phyloP scores from a whole-genome alignment of 2,888 invertebrate species.

The Rhabditoides inermis region DNA sequence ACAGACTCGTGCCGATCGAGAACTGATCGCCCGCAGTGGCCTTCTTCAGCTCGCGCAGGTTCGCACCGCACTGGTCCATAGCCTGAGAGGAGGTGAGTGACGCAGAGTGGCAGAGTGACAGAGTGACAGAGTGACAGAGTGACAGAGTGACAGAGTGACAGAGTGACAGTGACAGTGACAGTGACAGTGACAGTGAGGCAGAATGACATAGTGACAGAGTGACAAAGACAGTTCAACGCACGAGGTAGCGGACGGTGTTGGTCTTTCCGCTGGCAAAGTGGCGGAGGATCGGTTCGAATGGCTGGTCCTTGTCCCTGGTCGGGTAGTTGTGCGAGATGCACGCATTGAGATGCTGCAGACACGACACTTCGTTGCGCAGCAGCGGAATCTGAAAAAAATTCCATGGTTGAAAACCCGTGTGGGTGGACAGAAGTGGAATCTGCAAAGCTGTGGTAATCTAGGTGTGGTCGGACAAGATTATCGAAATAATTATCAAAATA shows the following conservation, averaged over 20 bases:
- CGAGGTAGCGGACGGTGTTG: not conserved
- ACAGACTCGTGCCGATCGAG: slow-evolving; percentile 23
- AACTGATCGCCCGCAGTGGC: slow-evolving; percentile 18
- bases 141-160: not conserved
- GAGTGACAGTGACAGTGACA: not conserved
- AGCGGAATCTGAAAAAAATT: not conserved
- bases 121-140: no score
- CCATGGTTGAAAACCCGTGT: no score
- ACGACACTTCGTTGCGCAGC: not conserved
- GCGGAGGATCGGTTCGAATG: not conserved
- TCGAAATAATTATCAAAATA: no score
- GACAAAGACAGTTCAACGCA: not conserved
- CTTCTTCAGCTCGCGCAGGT: slow-evolving; percentile 29
- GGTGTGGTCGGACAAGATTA: no score
- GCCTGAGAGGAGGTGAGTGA: slow-evolving; percentile 4
- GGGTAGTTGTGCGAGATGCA: not conserved
- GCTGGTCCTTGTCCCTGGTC: not conserved
- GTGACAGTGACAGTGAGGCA: not conserved
- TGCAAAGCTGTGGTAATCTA: no score
- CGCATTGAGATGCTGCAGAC: not conserved
- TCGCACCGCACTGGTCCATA: slow-evolving; percentile 35
- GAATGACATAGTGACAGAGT: not conserved
- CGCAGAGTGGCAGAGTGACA: not conserved
- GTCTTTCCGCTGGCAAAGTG: not conserved
- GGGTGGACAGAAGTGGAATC: no score